Base-by-base conservation (phyloP, 2,888 invertebrate genomes). In the Hypselothyrea guttata region DNA sequence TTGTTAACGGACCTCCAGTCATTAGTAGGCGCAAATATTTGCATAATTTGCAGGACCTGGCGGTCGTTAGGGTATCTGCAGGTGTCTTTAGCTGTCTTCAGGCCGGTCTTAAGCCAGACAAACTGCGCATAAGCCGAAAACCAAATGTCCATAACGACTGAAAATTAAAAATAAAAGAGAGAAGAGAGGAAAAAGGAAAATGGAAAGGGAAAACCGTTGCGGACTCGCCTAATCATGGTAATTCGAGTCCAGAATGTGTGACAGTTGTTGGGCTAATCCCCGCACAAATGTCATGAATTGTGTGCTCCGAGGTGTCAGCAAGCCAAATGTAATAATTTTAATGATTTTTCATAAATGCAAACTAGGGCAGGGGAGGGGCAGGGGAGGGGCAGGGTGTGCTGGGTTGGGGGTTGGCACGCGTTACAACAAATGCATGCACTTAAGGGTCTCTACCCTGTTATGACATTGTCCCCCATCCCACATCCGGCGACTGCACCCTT, bases 291-390 rank as follows among this genome's bases (percentile, higher is more conserved):
- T 81, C 79, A 79, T 52, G 77, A 83, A 79, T 74, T 56, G 57
- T 48, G 47, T 13, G 58, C 31, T 5, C 5, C 47, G 67, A 79
- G 84, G 79, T 84, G 79, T 84, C 82, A 58, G 78, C 81, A 75
- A 83, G 84, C 76, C 78, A 67, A 84, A 81, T 81, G 84, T 84
- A 81, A 81, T 84, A 81, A 81, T 81, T 81, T 84, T 84, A 84
- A 81, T 81, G 84, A 81, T 81, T 84, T 77, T 84, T 81, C 84
- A 83, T 83, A 79, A 79, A 84, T 81, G 75, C 49, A 72, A 77
- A 79, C 7, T 22, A 37, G 7, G 8, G 16, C 11, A 11, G 31
- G 15, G 18, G 7, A 9, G 27, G 30, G 35, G 41, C 9, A 9
- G 18, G 11, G 15, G 4, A 7, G 1, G 31, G 12, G n/a, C n/a